Evolutionary conservation across 53 echinoderm and acorn worm species (phyloP), one percentile per base, ranked within the genome.

Genomic region (Crossaster papposus): DNA sequence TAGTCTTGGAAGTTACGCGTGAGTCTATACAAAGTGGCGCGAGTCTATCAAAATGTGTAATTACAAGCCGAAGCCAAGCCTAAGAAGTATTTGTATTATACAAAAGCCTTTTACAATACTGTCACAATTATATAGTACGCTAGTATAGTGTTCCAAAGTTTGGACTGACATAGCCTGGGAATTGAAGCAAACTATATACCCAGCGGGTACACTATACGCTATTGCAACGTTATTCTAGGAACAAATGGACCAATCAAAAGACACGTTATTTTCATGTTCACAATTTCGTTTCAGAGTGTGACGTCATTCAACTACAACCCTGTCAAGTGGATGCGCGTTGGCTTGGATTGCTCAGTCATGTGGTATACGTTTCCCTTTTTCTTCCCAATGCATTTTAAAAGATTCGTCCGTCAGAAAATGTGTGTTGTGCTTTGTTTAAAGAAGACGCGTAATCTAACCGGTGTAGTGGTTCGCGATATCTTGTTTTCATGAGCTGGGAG

Each of bases 231-330:
- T n/a, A n/a, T n/a, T n/a, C n/a, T n/a, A 22, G 4, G 26, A 64
- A n/a, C 11, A 12, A 4, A 18, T 8, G 22, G 13, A 64, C 65
- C 65, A 5, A n/a, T 64, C 26, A 44, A 5, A 44, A 44, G 44
- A 44, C 44, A 44, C 26, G 17, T 64, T 14, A 8, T 20, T 4
- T 58, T 58, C 15, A 58, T 71, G 10, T 74, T 20, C 3, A 58
- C 58, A 14, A 58, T 78, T 74, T 33, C 36, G 34, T 35, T 33
- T 13, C 81, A 81, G 81, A 30, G 62, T 29, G 81, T 81, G 63
- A 62, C 62, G 63, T 81, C 81, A 81, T 81, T 81, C 81, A 81
- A 81, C 81, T 81, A 63, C 81, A 81, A 81, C 30, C 81, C 81
- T 20, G 12, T 55, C 63, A 81, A 81, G 63, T 81, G 81, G 81